A percentile compares a stretch with the other conserved stretches of the same genome.
phyloP scores from a whole-genome alignment of 2,797 vertebrate genomes.

The Liasis olivaceus region DNA sequence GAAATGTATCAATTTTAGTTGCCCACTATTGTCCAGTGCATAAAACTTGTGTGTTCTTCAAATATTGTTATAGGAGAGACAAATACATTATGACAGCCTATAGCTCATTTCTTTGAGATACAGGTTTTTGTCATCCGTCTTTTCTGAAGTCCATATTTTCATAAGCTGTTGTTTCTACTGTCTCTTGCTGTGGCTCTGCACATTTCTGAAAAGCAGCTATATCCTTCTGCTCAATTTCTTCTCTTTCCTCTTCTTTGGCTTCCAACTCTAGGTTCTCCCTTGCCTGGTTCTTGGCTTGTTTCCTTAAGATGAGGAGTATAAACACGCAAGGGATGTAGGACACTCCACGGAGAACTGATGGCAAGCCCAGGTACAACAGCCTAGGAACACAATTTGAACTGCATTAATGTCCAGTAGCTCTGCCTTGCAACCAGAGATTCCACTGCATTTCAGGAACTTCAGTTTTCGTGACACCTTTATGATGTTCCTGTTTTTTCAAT shows the following conservation, averaged over 20 bases:
- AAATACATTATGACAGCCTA: neutral
- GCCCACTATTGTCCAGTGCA: neutral
- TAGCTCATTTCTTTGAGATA: neutral
- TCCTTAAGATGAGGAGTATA: constrained; percentile 64
- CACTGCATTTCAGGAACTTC: neutral
- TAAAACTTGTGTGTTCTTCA: neutral
- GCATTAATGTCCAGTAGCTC: neutral
- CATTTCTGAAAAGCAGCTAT: neutral
- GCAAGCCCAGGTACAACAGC: constrained; percentile 61
- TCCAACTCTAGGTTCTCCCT: constrained; percentile 44
- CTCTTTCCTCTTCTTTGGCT: constrained; percentile 37
- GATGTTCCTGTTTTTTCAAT: neutral
- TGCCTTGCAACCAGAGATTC: neutral
- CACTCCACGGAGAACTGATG: constrained; percentile 49
- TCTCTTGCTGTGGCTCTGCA: neutral
- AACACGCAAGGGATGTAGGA: constrained; percentile 67
- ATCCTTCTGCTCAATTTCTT: constrained; percentile 12
- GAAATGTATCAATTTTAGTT: neutral
- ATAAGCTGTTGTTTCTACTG: neutral
- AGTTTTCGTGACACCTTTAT: neutral
- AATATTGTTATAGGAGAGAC: neutral
- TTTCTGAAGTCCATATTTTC: constrained; percentile 36
- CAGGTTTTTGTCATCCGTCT: constrained; percentile 15
- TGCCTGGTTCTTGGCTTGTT: constrained; percentile 27
- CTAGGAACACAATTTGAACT: constrained; percentile 54